Base-by-base conservation (phyloP, 64 coral and sea anemone genomes). In the Porites lutea region DNA sequence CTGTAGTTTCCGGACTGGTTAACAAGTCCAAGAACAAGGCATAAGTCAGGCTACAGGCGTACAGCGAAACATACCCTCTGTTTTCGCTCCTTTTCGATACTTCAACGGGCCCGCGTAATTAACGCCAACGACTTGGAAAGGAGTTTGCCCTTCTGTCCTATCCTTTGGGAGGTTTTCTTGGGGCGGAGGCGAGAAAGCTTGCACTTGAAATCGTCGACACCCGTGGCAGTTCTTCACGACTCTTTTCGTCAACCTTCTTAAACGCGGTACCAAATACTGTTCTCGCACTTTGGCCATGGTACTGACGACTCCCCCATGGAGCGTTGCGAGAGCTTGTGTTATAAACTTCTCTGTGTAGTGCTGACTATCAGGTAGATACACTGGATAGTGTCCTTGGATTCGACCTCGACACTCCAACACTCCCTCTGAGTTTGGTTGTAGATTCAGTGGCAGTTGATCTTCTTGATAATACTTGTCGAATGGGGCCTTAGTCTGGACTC, bases 351-450 rank as follows among this genome's bases (percentile, higher is more conserved):
- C 27, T 13, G 62, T 69, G 62, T 90, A 82, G 0, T 37, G 74
- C 20, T 90, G 75, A 3, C 16, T 13, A 51, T 90, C 88, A 20
- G 88, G 88, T 52, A 90, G 23, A 75, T 67, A 90, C n/a, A 79
- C n/a, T 79, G 76, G 48, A 60, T 90, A 64, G 52, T 88, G 52
- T 2, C 86, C 72, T 8, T 62, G 71, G 3, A 37, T 37, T 37
- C 27, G 27, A 37, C 27, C 27, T 37, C 27, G 27, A 37, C 27
- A 37, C 27, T 37, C 77, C 7, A 79, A 75, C 12, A 90, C 65
- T 11, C 77, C 88, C 52, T 71, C 16, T 18, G 37, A 13, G 63
- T 90, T 90, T 61, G 62, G n/a, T 60, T 80, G 59, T 7, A 79
- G 48, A 48, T 72, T 81, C 15, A 79, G 76, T 4, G 19, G 88